Conservation (phyloP, 2,888 invertebrate species). For the Noctua pronuba region DNA sequence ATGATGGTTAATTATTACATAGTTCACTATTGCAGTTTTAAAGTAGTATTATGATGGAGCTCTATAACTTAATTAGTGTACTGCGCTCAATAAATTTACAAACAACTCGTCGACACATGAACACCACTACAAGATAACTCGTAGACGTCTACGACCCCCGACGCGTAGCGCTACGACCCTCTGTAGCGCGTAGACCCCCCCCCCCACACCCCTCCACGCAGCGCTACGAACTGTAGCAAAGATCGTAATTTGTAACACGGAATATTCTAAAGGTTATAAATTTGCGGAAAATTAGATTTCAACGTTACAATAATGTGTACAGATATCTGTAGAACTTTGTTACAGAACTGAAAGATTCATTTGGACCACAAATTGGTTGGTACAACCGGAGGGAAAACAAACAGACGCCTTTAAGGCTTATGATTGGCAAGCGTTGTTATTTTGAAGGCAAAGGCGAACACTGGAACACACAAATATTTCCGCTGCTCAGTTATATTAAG, state of each 20-base stretch:
- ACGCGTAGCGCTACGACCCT: constrained; percentile 62
- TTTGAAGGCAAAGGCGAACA: constrained; percentile 30
- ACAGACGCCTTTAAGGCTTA: constrained; percentile 39
- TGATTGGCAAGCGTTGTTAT: constrained; percentile 52
- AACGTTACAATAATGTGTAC: constrained; percentile 56
- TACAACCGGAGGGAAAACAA: constrained; percentile 22
- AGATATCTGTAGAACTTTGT: constrained; percentile 56
- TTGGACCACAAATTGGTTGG: constrained; percentile 55
- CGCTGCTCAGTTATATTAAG: constrained; percentile 16
- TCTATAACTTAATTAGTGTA: not conserved
- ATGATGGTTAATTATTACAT: not conserved
- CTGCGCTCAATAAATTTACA: no score
- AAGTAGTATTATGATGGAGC: not conserved
- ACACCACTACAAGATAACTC: constrained; percentile 40
- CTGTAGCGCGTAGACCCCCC: constrained; percentile 65
- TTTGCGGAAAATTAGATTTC: constrained; percentile 59
- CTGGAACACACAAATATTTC: constrained; percentile 23
- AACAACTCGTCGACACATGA: constrained; percentile 30
- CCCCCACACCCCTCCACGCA: constrained; percentile 57
- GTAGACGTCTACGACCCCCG: constrained; percentile 54
- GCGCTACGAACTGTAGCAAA: constrained; percentile 55
- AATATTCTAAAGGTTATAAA: constrained; percentile 60
- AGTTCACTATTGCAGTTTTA: not conserved
- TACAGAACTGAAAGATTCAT: constrained; percentile 46
- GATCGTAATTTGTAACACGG: constrained; percentile 58